Evolutionary conservation across 2,113 vertebrate species (phyloP).

Genomic region (Cryptoleucopteryx plumbea): DNA sequence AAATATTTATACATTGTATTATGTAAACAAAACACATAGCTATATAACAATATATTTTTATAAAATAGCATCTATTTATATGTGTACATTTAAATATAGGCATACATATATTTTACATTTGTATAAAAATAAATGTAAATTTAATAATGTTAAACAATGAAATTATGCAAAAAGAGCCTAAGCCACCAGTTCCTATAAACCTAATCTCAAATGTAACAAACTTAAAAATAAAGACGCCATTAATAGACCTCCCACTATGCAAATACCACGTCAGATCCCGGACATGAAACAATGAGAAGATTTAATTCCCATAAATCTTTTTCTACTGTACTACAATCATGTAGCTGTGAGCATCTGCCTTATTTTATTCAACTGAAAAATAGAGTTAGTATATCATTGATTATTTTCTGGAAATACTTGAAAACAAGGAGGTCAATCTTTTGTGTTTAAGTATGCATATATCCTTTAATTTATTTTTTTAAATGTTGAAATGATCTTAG

Average conservation of each 20-base stretch:
- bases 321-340: neutral
- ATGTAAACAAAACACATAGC: neutral
- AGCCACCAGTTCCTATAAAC: neutral
- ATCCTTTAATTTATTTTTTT: neutral
- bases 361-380: neutral
- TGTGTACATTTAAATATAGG: neutral
- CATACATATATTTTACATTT: neutral
- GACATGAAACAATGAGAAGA: neutral
- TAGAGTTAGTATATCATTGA: neutral
- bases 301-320: neutral
- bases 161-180: neutral
- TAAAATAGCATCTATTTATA: neutral
- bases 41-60: neutral
- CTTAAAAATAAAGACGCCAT: neutral
- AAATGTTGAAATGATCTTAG: neutral
- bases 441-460: neutral
- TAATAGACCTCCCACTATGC: neutral
- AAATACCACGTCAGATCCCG: neutral
- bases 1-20: neutral
- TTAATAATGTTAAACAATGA: neutral
- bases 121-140: neutral
- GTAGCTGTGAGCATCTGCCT: neutral
- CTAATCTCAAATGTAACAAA: neutral
- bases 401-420: neutral
- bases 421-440: neutral